Evolutionary conservation across 2,888 invertebrate species (phyloP).

Genomic region (Tiliacea aurago): DNA sequence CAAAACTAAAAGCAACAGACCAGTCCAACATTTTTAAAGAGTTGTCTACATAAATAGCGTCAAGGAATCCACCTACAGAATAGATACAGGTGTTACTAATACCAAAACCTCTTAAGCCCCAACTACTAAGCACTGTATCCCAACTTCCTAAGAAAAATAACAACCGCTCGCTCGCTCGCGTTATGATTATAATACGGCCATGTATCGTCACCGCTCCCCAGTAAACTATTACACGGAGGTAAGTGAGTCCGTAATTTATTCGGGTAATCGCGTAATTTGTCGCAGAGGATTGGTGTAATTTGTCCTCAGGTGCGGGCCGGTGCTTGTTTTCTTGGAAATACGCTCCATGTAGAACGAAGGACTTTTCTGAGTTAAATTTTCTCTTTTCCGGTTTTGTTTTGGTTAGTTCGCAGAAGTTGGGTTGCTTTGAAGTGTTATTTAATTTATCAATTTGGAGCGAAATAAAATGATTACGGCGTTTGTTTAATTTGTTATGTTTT

Average conservation of each 20-base stretch:
- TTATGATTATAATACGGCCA: slow-evolving; percentile 69
- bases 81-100: slow-evolving; percentile 31
- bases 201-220: slow-evolving; percentile 67
- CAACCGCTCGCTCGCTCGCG: slow-evolving; percentile 26
- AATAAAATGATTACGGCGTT: slow-evolving; percentile 30
- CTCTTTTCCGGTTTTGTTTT: slow-evolving; percentile 50
- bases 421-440: slow-evolving; percentile 30
- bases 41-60: not conserved
- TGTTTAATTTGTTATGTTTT: slow-evolving; percentile 16
- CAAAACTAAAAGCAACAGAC: not conserved
- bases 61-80: not conserved
- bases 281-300: slow-evolving; percentile 80
- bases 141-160: slow-evolving; percentile 55
- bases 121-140: slow-evolving; percentile 39
- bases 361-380: slow-evolving; percentile 51
- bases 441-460: slow-evolving; percentile 17
- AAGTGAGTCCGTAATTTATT: slow-evolving; percentile 82
- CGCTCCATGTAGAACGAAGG: slow-evolving; percentile 40
- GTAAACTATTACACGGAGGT: slow-evolving; percentile 72
- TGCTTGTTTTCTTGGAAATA: slow-evolving; percentile 69
- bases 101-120: slow-evolving; percentile 33
- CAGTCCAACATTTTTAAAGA: not conserved
- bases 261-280: slow-evolving; percentile 84
- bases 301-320: slow-evolving; percentile 77
- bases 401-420: slow-evolving; percentile 16